Conservation (phyloP, 2,113 vertebrate genomes). For the Podarcis cretensis region DNA sequence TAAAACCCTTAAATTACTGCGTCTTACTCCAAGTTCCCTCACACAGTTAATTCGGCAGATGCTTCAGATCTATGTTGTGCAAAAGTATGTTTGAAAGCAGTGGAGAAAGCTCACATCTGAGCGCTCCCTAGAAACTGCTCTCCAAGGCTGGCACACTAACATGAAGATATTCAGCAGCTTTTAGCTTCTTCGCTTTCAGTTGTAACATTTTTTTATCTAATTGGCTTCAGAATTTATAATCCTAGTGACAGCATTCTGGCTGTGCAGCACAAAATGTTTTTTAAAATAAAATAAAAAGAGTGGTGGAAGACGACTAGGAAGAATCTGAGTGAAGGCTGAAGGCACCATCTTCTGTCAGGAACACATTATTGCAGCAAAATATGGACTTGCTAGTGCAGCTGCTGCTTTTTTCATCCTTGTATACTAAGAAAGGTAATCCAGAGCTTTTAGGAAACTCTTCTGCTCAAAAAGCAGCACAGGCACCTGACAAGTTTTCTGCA, state of each 20-base stretch:
- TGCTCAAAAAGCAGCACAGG: not conserved
- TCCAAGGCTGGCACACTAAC: constrained; percentile 23
- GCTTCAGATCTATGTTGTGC: not conserved
- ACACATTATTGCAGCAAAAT: constrained; percentile 53
- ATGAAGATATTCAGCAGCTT: constrained; percentile 51
- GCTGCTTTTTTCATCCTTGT: not conserved
- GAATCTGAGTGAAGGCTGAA: constrained; percentile 52
- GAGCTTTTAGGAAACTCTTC: not conserved
- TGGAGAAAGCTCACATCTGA: not conserved
- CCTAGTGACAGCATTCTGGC: constrained; percentile 59
- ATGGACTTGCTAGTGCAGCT: not conserved
- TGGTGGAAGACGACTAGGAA: constrained; percentile 29
- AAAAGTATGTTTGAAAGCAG: not conserved
- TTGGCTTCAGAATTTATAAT: constrained; percentile 71
- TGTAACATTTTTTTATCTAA: constrained; percentile 65
- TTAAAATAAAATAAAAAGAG: constrained; percentile 26
- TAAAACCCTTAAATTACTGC: not conserved
- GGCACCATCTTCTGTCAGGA: constrained; percentile 73
- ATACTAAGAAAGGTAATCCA: not conserved
- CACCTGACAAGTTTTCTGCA: constrained; percentile 52
- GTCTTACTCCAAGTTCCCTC: not conserved
- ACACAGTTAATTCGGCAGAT: not conserved
- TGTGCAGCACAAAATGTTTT: not conserved
- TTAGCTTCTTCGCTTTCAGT: constrained; percentile 52
- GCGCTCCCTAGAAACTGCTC: not conserved